Conservation (phyloP, 2,113 vertebrate genomes). For the Promerops cafer region DNA sequence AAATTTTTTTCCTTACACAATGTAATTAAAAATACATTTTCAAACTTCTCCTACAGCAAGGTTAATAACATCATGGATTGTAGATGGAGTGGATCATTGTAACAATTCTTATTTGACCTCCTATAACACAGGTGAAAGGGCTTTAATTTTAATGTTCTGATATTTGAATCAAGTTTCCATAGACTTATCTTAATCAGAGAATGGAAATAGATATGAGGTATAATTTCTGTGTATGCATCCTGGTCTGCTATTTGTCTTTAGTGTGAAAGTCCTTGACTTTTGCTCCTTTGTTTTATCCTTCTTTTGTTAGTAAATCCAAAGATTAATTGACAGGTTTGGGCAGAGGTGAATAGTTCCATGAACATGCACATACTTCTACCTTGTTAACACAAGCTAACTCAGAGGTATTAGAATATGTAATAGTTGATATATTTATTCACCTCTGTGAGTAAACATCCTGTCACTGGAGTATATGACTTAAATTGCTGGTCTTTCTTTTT, state of each 20-base stretch:
- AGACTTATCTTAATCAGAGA: neutral
- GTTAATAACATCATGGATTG: neutral
- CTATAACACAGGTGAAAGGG: neutral
- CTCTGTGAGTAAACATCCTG: neutral
- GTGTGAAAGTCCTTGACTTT: neutral
- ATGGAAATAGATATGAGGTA: neutral
- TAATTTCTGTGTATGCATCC: neutral
- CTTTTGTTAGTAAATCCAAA: neutral
- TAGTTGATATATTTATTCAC: neutral
- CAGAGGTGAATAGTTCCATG: neutral
- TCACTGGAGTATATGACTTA: neutral
- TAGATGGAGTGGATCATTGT: neutral
- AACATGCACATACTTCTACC: neutral
- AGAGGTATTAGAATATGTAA: neutral
- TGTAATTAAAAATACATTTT: neutral
- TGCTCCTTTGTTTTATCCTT: neutral
- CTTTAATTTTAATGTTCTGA: neutral
- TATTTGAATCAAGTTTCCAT: neutral
- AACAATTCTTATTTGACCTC: neutral
- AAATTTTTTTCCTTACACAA: neutral
- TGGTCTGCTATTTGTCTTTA: neutral
- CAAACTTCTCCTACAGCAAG: neutral
- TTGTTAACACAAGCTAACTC: neutral
- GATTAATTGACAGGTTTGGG: neutral
- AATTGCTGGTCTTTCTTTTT: neutral